Percentiles rank a stretch among this genome's conserved stretches.
phyloP scores from a whole-genome alignment of 1,140 invertebrate genomes.

The Apis cerana region DNA sequence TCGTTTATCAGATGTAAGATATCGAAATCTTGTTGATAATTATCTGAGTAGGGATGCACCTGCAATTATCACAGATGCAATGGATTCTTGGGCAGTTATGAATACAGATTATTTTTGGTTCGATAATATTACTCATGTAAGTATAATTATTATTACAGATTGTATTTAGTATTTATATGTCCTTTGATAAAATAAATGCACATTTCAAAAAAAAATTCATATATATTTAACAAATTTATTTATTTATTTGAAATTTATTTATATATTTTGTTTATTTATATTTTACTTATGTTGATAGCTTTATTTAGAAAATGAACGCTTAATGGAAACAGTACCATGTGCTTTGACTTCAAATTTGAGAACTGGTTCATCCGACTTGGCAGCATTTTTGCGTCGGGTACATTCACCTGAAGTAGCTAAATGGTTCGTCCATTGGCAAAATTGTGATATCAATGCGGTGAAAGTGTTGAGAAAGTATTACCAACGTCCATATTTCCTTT shows the following conservation, averaged over 20 bases:
- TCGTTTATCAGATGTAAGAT: constrained; percentile 84
- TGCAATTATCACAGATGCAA: constrained; percentile 87
- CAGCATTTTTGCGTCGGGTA: constrained; percentile 85
- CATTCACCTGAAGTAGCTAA: constrained; percentile 85
- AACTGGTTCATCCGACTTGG: constrained; percentile 85
- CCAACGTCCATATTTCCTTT: constrained; percentile 88
- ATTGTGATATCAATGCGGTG: constrained; percentile 89
- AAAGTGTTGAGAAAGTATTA: constrained; percentile 88
- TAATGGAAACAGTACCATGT: constrained; percentile 86
- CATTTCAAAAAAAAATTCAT: background rate
- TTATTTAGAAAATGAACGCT: constrained; percentile 83
- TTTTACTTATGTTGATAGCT: constrained; percentile 69
- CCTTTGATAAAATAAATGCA: background rate
- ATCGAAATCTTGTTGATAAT: constrained; percentile 85
- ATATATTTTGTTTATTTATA: background rate
- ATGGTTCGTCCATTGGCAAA: constrained; percentile 93
- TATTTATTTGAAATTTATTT: too few relatives aligned
- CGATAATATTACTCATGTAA: constrained; percentile 85
- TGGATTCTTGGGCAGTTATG: constrained; percentile 85
- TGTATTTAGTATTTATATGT: background rate
- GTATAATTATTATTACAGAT: constrained; percentile 31
- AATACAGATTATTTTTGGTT: constrained; percentile 86
- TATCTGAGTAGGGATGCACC: constrained; percentile 87
- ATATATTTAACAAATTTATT: too few relatives aligned
- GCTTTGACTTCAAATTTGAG: constrained; percentile 87